These are phyloP conservation scores for Phoxinus dragarum DNA, from an alignment of 2,797 vertebrate genomes.

Conservation along the genomic window DNA sequence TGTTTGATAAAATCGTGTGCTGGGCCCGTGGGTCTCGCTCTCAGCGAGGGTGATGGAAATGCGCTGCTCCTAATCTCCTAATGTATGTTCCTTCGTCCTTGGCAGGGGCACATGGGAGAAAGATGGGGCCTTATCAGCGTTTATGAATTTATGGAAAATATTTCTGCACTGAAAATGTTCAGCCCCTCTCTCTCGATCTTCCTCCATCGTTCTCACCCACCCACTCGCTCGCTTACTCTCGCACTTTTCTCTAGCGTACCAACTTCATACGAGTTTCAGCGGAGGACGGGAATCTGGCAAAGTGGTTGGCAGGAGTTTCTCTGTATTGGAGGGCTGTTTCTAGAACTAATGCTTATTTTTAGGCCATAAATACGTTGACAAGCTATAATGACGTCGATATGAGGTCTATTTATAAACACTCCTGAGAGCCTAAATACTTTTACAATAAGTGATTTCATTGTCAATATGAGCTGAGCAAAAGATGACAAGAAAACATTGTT, in stretches of 20 bases:
- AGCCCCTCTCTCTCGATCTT: background rate
- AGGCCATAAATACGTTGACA: background rate
- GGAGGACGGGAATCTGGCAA: background rate
- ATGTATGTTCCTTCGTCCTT: constrained; percentile 79
- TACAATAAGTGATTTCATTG: background rate
- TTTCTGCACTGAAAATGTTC: constrained; percentile 58
- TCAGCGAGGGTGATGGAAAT: constrained; percentile 50
- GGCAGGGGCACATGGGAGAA: constrained; percentile 75
- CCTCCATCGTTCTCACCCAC: background rate
- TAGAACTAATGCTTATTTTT: constrained; percentile 4
- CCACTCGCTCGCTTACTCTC: constrained; percentile 7
- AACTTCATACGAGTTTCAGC: constrained; percentile 8
- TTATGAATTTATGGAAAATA: constrained; percentile 78
- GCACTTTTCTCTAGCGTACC: background rate
- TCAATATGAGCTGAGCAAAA: background rate
- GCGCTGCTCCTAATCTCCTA: constrained; percentile 76
- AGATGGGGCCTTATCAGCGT: constrained; percentile 79
- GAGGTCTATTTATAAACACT: background rate
- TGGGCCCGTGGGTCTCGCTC: constrained; percentile 46
- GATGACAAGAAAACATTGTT: background rate
- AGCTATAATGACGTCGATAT: background rate
- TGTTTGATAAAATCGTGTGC: constrained; percentile 48
- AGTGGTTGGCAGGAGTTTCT: constrained; percentile 1
- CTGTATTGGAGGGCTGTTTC: background rate
- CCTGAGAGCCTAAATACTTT: background rate